These are phyloP conservation scores for Steinernema khuongi DNA, from an alignment of 1,140 invertebrate species.

Conservation along the genomic window DNA sequence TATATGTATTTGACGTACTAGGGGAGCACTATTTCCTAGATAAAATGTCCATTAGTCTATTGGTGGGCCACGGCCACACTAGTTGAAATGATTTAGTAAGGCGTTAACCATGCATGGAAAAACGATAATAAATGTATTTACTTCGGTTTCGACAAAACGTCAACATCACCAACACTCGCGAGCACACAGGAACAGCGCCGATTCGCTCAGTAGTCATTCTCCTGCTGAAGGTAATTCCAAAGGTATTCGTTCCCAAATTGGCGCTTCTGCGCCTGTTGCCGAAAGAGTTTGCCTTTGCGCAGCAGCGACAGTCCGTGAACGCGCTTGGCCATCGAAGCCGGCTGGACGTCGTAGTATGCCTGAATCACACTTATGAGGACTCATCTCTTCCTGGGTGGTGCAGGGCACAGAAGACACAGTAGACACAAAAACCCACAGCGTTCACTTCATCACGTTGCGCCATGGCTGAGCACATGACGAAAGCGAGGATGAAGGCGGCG, in stretches of 20 bases:
- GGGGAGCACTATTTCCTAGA: no score
- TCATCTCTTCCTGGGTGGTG: neutral
- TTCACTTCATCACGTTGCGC: neutral
- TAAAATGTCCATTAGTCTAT: no score
- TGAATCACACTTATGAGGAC: neutral
- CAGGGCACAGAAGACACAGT: no score
- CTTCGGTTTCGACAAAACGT: no score
- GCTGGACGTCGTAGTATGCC: neutral
- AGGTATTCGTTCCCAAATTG: conserved; percentile 10
- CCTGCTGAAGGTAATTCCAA: neutral
- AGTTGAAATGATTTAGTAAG: no score
- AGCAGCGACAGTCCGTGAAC: conserved; percentile 1
- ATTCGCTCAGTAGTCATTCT: neutral
- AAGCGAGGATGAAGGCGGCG: neutral
- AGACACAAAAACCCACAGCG: neutral
- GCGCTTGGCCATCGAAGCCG: neutral
- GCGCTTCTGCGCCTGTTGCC: conserved; percentile 5
- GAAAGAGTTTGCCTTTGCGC: conserved; percentile 1
- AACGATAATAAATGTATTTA: no score
- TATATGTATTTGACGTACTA: no score
- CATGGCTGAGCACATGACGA: neutral
- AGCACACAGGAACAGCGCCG: no score
- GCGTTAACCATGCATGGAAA: no score
- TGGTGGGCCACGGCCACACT: no score
- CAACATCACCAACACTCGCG: no score